phyloP scores from a whole-genome alignment of 2,797 vertebrate genomes.

The Schizopygopsis pylzovi region DNA sequence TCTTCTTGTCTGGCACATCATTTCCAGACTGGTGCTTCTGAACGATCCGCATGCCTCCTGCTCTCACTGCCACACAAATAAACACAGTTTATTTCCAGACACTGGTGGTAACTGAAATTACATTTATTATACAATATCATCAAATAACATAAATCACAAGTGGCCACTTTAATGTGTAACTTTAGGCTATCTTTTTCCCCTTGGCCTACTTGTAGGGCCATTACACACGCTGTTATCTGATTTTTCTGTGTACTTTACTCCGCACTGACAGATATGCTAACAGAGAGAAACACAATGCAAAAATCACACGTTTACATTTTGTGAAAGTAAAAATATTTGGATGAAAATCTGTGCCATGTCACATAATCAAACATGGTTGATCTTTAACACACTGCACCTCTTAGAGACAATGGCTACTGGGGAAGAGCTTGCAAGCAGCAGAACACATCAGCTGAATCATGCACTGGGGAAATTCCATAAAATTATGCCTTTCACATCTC shows the following conservation, averaged over 20 bases:
- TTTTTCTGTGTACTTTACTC: conserved; percentile 43
- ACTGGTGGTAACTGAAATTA: not conserved
- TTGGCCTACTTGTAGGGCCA: conserved; percentile 22
- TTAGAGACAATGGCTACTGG: not conserved
- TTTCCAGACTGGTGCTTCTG: conserved; percentile 88
- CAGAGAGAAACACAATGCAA: not conserved
- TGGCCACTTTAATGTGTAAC: not conserved
- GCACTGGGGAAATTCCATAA: not conserved
- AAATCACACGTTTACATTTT: not conserved
- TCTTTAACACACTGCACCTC: not conserved
- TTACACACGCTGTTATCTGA: conserved; percentile 38
- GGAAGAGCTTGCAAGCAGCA: not conserved
- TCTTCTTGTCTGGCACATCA: conserved; percentile 79
- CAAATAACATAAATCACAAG: not conserved
- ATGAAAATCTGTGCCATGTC: not conserved
- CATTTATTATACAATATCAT: not conserved
- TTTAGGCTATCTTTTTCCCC: not conserved
- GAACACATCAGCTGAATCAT: not conserved
- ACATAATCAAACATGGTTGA: not conserved
- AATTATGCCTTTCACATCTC: not conserved
- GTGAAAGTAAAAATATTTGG: not conserved
- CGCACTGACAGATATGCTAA: conserved; percentile 1
- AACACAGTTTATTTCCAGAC: conserved; percentile 8
- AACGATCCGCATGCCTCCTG: conserved; percentile 97
- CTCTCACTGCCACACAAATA: conserved; percentile 84